These are phyloP conservation scores for Leptobrachium ailaonicum DNA, from an alignment of 2,113 vertebrate species.

Conservation along the genomic window DNA sequence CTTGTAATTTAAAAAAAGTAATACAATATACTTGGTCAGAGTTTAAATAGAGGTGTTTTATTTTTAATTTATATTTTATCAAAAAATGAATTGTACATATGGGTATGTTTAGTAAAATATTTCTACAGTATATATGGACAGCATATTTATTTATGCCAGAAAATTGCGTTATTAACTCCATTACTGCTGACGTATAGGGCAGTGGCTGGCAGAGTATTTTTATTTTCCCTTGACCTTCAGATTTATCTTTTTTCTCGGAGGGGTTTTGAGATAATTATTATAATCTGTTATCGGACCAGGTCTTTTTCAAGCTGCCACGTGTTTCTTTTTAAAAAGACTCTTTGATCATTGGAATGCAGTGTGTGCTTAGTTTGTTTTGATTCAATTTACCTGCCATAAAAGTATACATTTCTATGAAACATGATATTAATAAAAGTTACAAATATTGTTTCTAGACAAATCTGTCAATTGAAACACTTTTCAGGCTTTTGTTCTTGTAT, in stretches of 20 bases:
- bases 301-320: too few species aligned
- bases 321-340: too few species aligned
- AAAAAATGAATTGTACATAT: slow-evolving; percentile 31
- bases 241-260: neutral
- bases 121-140: slow-evolving; percentile 16
- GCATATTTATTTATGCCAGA: slow-evolving; percentile 12
- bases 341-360: too few species aligned
- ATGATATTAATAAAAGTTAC: neutral
- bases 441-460: slow-evolving; percentile 12
- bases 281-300: neutral
- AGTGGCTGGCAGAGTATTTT: neutral
- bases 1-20: slow-evolving; percentile 26
- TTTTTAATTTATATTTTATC: slow-evolving; percentile 46
- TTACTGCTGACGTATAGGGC: slow-evolving; percentile 23
- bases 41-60: slow-evolving; percentile 41
- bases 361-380: too few species aligned
- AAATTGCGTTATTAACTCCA: neutral
- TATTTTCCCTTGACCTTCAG: neutral
- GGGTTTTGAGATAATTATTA: neutral
- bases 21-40: slow-evolving; percentile 28
- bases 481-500: slow-evolving; percentile 8
- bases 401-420: too few species aligned
- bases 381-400: too few species aligned
- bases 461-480: slow-evolving; percentile 9
- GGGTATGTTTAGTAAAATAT: slow-evolving; percentile 33